Evolutionary conservation across 2,888 invertebrate genomes (phyloP), one percentile per base, ranked within the genome.

Genomic region (Fragum fragum): DNA sequence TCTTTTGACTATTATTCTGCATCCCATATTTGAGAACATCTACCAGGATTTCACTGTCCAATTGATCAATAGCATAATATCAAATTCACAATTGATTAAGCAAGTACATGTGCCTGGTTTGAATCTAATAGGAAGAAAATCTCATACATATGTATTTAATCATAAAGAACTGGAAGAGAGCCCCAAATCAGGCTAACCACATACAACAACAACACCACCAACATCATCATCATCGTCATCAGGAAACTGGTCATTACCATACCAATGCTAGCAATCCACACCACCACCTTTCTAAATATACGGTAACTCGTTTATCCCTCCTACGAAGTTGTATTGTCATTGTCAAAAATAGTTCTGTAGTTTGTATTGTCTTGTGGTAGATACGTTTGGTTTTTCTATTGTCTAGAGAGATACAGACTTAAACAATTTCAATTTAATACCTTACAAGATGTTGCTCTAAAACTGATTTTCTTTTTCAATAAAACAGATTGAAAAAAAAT

Each of bases 241-340:
- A 39, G 18, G 66, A 66, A 26, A 42, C 21, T 66, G 66, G 66
- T 66, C 66, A 66, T 66, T 52, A 29, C 47, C 72, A 73, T 36
- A 16, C 76, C 53, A 73, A 70, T 39, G 72, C 70, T 69, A 78
- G 6, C 18, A 66, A 66, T 42, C 66, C 32, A 11, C 66, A 66
- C 29, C 66, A 73, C 68, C 79, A 83, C 72, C 77, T 72, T 16
- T 57, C 80, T 21, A 84, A 84, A 81, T 81, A 84, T 70, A 84
- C 80, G 84, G 84, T 84, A 84, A 83, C 66, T 23, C 11, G 3
- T 26, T 66, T 21, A 7, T 42, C 36, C 18, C 14, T 47, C 47
- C 47, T n/a, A 9, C 5, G 14, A 3, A 14, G 47, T 47, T n/a
- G 47, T 47, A 47, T 9, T 47, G 47, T n/a, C 47, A 47, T 39